A percentile compares a stretch with the other conserved stretches of the same genome.
Evolutionary conservation across 64 coral and sea anemone species (phyloP).

Genomic region (Pocillopora damicornis): DNA sequence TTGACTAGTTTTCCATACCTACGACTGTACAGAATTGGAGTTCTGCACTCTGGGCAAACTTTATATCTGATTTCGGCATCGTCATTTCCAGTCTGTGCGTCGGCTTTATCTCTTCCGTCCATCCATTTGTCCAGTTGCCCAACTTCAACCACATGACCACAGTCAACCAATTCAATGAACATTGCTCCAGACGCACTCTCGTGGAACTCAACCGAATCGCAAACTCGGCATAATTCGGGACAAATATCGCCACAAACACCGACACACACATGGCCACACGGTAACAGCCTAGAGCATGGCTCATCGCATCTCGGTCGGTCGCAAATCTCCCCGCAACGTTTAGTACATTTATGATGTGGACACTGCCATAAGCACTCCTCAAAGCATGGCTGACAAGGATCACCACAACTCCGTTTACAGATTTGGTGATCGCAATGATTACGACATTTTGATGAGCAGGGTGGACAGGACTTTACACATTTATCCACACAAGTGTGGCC

Average conservation of each 20-base stretch:
- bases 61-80: neutral
- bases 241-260: slow-evolving; percentile 65
- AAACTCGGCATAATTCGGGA: slow-evolving; percentile 65
- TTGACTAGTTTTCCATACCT: slow-evolving; percentile 70
- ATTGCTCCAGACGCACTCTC: slow-evolving; percentile 48
- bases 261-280: slow-evolving; percentile 55
- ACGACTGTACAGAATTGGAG: slow-evolving; percentile 39
- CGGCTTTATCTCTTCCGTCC: slow-evolving; percentile 4
- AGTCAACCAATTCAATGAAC: slow-evolving; percentile 77
- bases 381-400: slow-evolving; percentile 25
- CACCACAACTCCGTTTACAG: slow-evolving; percentile 53
- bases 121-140: slow-evolving; percentile 54
- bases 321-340: slow-evolving; percentile 35
- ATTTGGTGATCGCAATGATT: slow-evolving; percentile 42
- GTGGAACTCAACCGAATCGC: slow-evolving; percentile 50
- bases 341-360: slow-evolving; percentile 36
- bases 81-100: neutral
- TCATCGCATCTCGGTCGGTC: slow-evolving; percentile 38
- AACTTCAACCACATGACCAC: slow-evolving; percentile 81
- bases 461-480: slow-evolving; percentile 61
- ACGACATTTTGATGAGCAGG: slow-evolving; percentile 50
- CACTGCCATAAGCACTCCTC: slow-evolving; percentile 37
- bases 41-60: slow-evolving; percentile 66
- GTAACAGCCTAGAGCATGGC: slow-evolving; percentile 25
- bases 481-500: slow-evolving; percentile 41